Base-by-base conservation (phyloP, 2,888 invertebrate species). In the Acrobeloides nanus region DNA sequence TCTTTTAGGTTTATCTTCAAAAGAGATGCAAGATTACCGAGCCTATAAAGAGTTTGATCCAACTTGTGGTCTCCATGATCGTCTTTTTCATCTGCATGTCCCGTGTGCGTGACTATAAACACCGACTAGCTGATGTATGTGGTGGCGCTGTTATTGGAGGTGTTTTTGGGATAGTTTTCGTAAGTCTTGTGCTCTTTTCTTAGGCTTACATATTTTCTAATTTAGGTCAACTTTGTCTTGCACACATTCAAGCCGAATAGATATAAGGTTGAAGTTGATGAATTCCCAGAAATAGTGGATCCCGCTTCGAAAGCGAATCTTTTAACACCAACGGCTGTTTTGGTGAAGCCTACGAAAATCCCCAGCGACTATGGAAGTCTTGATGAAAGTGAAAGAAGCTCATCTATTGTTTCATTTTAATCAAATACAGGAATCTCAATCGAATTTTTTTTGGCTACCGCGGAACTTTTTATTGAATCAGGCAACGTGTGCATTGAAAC, bases 101-200 rank as follows among this genome's bases (percentile, higher is more conserved):
- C 8, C 43, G 65, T 24, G 61, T 65, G 12, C 57, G 65, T 38
- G 65, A 65, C 44, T 59, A 56, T 50, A 66, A 63, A 43, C 65
- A 64, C 46, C 50, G 63, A 27, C 51, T 57, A 32, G 38, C 46
- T 26, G 65, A 65, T 35, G 65, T 65, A 12, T 40, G 46, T 25
- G 65, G 65, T 17, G 65, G 65, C 17, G 66, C 59, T 2, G 32
- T 57, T 24, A 43, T 66, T n/a, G 65, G 65, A 18, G 46, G 51
- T 7, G 38, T 52, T n/a, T 38, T 64, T 17, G 65, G 53, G 8
- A 35, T 46, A 12, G 60, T 58, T 27, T 57, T 61, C 21, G 60
- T 57, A 24, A 42, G 56, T 40, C n/a, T 46, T 34, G 12, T 32
- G 25, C 10, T 18, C 2, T 7, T 15, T 15, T 20, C 5, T 7